A percentile compares a stretch with the other conserved stretches of the same genome.
phyloP scores from a whole-genome alignment of 2,888 invertebrate genomes.

The Ophion slaviceki region DNA sequence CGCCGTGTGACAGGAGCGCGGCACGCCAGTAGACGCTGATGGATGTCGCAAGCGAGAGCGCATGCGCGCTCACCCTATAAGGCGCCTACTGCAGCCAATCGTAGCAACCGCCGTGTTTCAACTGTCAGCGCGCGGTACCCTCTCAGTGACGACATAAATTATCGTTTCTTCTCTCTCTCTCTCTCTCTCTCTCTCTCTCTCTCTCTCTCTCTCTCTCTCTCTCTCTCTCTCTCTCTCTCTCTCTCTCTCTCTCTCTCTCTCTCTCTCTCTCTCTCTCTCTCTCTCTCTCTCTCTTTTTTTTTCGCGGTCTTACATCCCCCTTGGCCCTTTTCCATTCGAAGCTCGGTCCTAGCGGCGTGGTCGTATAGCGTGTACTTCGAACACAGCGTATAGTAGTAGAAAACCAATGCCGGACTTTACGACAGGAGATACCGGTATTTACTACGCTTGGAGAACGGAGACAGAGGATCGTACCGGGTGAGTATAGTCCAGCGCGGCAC shows the following conservation, averaged over 20 bases:
- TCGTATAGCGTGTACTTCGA: conserved; percentile 21
- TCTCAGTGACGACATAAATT: conserved; percentile 80
- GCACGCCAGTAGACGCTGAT: conserved; percentile 80
- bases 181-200: conserved; percentile 49
- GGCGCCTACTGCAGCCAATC: conserved; percentile 80
- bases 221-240: conserved; percentile 55
- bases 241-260: conserved; percentile 43
- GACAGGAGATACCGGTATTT: conserved; percentile 77
- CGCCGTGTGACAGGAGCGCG: conserved; percentile 77
- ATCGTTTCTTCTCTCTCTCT: conserved; percentile 70
- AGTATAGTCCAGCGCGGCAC: conserved; percentile 63
- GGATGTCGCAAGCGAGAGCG: conserved; percentile 80
- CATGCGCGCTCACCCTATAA: conserved; percentile 82
- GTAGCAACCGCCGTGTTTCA: conserved; percentile 80
- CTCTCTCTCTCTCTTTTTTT: conserved; percentile 34
- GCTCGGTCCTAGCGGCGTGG: conserved; percentile 21
- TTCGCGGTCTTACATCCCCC: conserved; percentile 40
- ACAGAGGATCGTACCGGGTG: conserved; percentile 56
- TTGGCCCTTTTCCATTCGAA: conserved; percentile 57
- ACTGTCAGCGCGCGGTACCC: conserved; percentile 80
- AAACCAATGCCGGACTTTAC: conserved; percentile 78
- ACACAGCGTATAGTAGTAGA: conserved; percentile 63
- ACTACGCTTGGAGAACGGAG: conserved; percentile 68
- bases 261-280: conserved; percentile 62
- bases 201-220: conserved; percentile 57